Percentiles rank a stretch among this genome's conserved stretches.
These are phyloP conservation scores for Salmo trutta DNA, from an alignment of 2,797 vertebrate species.

Conservation along the genomic window DNA sequence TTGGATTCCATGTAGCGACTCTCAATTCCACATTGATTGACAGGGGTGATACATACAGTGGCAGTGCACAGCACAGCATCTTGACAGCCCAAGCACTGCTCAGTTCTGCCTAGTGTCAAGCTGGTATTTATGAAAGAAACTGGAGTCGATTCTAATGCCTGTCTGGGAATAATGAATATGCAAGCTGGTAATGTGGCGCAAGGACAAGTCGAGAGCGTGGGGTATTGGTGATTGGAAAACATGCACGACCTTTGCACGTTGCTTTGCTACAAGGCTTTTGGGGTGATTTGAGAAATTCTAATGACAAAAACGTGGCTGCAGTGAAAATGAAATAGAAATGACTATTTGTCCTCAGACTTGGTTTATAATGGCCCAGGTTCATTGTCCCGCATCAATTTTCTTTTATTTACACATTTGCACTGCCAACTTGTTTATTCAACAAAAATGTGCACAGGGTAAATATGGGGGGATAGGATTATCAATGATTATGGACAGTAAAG, in stretches of 20 bases:
- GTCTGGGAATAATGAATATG: background rate
- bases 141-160: background rate
- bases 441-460: slow-evolving; percentile 27
- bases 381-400: slow-evolving; percentile 29
- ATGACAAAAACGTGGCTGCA: no score
- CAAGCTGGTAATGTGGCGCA: background rate
- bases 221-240: no score
- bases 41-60: no score
- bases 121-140: background rate
- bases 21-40: no score
- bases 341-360: no score
- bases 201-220: background rate
- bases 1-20: no score
- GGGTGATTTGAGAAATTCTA: no score
- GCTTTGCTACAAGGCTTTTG: no score
- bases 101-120: background rate
- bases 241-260: no score
- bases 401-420: slow-evolving; percentile 2
- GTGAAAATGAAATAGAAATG: no score
- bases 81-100: background rate
- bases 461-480: no score
- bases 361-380: background rate
- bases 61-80: background rate
- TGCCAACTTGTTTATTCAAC: slow-evolving; percentile 34
- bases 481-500: no score